These are phyloP conservation scores for Zosterops pallidus DNA, from an alignment of 2,113 vertebrate species.

Conservation along the genomic window DNA sequence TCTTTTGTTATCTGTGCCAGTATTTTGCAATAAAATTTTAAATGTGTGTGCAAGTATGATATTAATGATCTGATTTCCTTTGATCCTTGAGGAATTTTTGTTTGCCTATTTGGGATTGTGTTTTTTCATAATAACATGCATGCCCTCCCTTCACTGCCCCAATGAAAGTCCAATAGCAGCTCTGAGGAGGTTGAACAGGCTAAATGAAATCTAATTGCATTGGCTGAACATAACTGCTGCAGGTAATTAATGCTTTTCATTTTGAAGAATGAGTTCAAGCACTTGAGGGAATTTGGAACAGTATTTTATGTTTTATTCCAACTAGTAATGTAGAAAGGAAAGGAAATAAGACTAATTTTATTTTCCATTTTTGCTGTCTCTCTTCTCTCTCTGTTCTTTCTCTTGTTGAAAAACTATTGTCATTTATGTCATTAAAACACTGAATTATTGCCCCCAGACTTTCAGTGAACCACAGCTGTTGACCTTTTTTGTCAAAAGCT, in stretches of 20 bases:
- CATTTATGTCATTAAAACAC: slow-evolving; percentile 60
- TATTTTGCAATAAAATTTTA: neutral
- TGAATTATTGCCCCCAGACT: slow-evolving; percentile 56
- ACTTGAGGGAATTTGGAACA: slow-evolving; percentile 30
- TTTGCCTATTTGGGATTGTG: neutral
- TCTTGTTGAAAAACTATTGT: slow-evolving; percentile 67
- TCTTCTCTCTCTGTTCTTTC: slow-evolving; percentile 32
- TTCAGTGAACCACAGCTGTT: slow-evolving; percentile 58
- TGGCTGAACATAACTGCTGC: slow-evolving; percentile 16
- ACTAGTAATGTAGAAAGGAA: slow-evolving; percentile 62
- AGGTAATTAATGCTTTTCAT: slow-evolving; percentile 56
- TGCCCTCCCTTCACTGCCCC: neutral
- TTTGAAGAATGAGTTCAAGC: slow-evolving; percentile 45
- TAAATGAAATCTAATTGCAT: neutral
- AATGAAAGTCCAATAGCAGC: neutral
- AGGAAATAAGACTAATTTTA: slow-evolving; percentile 70
- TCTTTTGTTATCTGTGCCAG: neutral
- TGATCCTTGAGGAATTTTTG: neutral
- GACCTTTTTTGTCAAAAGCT: slow-evolving; percentile 59
- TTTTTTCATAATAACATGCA: neutral
- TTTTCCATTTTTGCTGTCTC: slow-evolving; percentile 56
- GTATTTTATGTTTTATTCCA: slow-evolving; percentile 21
- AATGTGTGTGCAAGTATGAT: neutral
- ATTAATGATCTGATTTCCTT: neutral
- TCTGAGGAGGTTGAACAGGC: neutral